Percentiles rank a stretch among this genome's conserved stretches.
Evolutionary conservation across 2,113 vertebrate species (phyloP).

Genomic region (Lipophrys pholis): DNA sequence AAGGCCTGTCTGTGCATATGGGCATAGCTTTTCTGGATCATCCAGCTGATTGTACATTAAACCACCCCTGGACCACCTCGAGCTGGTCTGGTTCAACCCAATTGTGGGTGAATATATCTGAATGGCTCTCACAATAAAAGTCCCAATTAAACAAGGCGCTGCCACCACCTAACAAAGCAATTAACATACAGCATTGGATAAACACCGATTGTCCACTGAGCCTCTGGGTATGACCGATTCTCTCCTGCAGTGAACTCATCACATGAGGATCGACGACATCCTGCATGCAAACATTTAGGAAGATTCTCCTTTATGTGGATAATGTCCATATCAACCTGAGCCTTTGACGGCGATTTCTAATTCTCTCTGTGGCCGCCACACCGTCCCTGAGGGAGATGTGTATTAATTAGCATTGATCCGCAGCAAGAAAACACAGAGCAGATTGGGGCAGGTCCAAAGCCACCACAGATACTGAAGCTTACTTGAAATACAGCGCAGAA

Average conservation of each 20-base stretch:
- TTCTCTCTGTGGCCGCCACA: slow-evolving; percentile 51
- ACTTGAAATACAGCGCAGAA: slow-evolving; percentile 50
- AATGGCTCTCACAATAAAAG: slow-evolving; percentile 39
- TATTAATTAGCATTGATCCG: slow-evolving; percentile 80
- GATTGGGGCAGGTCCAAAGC: slow-evolving; percentile 66
- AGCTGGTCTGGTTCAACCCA: not conserved
- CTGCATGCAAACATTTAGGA: slow-evolving; percentile 24
- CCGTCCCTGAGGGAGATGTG: slow-evolving; percentile 57
- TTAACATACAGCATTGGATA: slow-evolving; percentile 9
- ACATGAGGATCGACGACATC: no score
- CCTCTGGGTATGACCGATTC: slow-evolving; percentile 3
- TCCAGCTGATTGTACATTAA: slow-evolving; percentile 13
- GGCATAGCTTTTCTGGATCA: slow-evolving; percentile 16
- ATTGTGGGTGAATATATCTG: slow-evolving; percentile 28
- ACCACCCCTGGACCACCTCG: slow-evolving; percentile 8
- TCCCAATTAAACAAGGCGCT: slow-evolving; percentile 7
- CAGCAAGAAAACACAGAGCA: slow-evolving; percentile 62
- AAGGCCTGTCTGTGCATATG: slow-evolving; percentile 5
- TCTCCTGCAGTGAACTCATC: not conserved
- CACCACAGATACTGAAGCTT: slow-evolving; percentile 42
- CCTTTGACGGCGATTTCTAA: slow-evolving; percentile 53
- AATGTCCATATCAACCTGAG: slow-evolving; percentile 9
- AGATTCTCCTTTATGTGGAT: slow-evolving; percentile 16
- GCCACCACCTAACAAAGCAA: slow-evolving; percentile 18
- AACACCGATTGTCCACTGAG: slow-evolving; percentile 8